A percentile compares a stretch with the other conserved stretches of the same genome.
Evolutionary conservation across 2,888 invertebrate genomes (phyloP).

Genomic region (Bedellia somnulentella): DNA sequence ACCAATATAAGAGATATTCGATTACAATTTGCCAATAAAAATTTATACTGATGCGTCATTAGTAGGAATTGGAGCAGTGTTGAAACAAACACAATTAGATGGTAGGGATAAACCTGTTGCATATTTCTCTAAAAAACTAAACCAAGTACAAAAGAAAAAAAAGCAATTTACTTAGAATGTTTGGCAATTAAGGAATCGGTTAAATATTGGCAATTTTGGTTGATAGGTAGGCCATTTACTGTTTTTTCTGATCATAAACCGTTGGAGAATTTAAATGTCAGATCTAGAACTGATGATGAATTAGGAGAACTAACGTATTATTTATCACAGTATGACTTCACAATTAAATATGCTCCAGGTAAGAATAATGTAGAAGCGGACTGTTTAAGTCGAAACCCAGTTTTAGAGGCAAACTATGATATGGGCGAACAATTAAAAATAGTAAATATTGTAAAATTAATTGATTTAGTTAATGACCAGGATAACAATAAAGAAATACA

Average conservation of each 20-base stretch:
- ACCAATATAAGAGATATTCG: conserved; percentile 1
- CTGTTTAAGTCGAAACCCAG: conserved; percentile 4
- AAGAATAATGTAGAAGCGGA: conserved; percentile 4
- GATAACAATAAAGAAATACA: conserved; percentile 5
- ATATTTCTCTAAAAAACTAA: conserved; percentile 2
- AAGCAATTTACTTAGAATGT: too few species aligned
- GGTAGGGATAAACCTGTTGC: not conserved
- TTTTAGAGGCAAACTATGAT: conserved; percentile 1
- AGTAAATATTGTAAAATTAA: conserved; percentile 6
- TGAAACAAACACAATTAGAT: conserved; percentile 1
- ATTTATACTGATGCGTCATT: conserved; percentile 3
- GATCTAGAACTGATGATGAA: conserved; percentile 4
- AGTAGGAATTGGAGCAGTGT: not conserved
- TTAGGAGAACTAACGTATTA: too few species aligned
- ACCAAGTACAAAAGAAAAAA: conserved; percentile 2
- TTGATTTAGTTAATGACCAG: conserved; percentile 5
- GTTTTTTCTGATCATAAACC: conserved; percentile 13
- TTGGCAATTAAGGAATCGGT: too few species aligned
- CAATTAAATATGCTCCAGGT: conserved; percentile 4
- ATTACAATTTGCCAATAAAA: not conserved
- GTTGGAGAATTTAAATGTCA: conserved; percentile 7
- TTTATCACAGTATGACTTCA: conserved; percentile 4
- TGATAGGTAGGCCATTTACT: conserved; percentile 7
- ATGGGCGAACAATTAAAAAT: conserved; percentile 4
- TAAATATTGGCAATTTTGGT: not conserved